A percentile compares a stretch with the other conserved stretches of the same genome.
Conservation (phyloP, 2,797 vertebrate genomes). For the Knipowitschia caucasica region DNA sequence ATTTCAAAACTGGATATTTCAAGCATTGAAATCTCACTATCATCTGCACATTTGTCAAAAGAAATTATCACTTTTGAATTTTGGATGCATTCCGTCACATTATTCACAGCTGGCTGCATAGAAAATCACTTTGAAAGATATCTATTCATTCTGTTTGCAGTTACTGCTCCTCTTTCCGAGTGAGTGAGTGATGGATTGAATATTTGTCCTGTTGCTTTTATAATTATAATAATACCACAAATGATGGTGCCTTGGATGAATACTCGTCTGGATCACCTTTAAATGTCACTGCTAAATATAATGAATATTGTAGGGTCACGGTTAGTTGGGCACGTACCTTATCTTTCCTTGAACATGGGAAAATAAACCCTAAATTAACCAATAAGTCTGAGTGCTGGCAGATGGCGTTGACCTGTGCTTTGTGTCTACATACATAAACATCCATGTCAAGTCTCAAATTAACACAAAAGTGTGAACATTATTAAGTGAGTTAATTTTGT, state of each 20-base stretch:
- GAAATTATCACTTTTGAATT: constrained; percentile 20
- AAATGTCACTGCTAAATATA: neutral
- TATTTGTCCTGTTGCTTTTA: constrained; percentile 1
- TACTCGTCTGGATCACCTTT: neutral
- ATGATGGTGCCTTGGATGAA: neutral
- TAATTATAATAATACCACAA: constrained; percentile 6
- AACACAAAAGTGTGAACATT: no score
- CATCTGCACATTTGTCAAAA: constrained; percentile 43
- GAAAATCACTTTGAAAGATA: constrained; percentile 8
- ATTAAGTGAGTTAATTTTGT: constrained; percentile 33
- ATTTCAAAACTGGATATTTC: neutral
- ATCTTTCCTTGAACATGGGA: no score
- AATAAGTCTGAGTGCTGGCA: no score
- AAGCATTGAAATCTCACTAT: constrained; percentile 31
- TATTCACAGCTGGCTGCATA: constrained; percentile 37
- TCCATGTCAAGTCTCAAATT: no score
- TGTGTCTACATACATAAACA: no score
- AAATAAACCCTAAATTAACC: no score
- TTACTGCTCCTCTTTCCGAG: neutral
- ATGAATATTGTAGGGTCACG: neutral
- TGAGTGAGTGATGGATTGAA: constrained; percentile 8
- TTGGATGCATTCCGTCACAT: constrained; percentile 13
- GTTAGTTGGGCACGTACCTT: no score
- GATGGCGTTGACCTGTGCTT: no score
- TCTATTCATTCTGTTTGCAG: constrained; percentile 5